These are phyloP conservation scores for fruit fly (Drosophila melanogaster) DNA, from an alignment of 1,140 invertebrate genomes.

Conservation along the genomic window DNA sequence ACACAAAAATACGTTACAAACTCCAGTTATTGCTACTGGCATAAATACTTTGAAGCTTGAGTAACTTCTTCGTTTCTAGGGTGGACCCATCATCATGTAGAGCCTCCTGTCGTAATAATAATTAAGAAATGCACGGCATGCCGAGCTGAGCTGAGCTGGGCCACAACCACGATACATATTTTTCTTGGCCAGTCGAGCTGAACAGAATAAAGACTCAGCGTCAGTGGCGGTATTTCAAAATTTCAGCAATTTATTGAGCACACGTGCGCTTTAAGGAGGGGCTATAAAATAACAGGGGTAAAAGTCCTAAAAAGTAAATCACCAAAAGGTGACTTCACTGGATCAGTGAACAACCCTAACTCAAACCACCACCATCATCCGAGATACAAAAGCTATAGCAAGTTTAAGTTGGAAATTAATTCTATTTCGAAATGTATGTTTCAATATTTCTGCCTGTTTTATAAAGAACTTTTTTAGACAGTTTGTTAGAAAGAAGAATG, in stretches of 20 bases:
- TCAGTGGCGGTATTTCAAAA: constrained; percentile 58
- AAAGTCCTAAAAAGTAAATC: constrained; percentile 1
- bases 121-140: constrained; percentile 78
- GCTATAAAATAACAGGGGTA: constrained; percentile 1
- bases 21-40: constrained; percentile 42
- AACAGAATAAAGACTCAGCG: constrained; percentile 50
- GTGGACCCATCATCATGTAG: constrained; percentile 30
- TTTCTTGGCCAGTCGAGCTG: constrained; percentile 57
- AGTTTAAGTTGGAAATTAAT: neutral
- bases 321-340: neutral
- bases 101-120: constrained; percentile 60
- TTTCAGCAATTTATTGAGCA: constrained; percentile 60
- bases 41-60: constrained; percentile 57
- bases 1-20: constrained; percentile 79
- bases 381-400: neutral
- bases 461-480: no score
- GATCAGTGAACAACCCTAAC: neutral
- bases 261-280: constrained; percentile 54
- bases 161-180: constrained; percentile 3
- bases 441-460: no score
- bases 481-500: no score
- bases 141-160: constrained; percentile 12
- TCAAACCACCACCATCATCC: neutral
- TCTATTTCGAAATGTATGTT: no score
- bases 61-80: constrained; percentile 54